A percentile compares a stretch with the other conserved stretches of the same genome.
These are phyloP conservation scores for Pachliopta kotzebuea DNA, from an alignment of 2,888 invertebrate species.

Conservation along the genomic window DNA sequence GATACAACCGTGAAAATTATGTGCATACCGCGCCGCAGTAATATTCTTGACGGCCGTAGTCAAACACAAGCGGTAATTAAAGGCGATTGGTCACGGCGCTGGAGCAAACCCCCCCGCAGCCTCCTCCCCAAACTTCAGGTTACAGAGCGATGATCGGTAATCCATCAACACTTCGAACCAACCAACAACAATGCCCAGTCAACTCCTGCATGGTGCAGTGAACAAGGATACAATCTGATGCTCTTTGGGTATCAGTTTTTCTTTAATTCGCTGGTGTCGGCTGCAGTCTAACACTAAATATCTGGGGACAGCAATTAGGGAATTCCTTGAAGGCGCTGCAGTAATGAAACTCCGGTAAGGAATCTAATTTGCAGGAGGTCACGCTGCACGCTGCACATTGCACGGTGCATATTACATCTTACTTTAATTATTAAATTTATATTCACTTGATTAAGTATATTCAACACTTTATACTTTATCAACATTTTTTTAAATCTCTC, in stretches of 20 bases:
- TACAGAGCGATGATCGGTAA: too few relatives aligned
- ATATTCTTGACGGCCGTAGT: slow-evolving; percentile 43
- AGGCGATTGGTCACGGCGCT: slow-evolving; percentile 54
- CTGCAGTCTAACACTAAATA: slow-evolving; percentile 9
- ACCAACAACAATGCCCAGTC: too few relatives aligned
- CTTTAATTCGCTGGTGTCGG: too few relatives aligned
- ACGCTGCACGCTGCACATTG: slow-evolving; percentile 27
- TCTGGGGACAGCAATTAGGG: slow-evolving; percentile 18
- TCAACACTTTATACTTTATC: too few relatives aligned
- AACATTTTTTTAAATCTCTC: too few relatives aligned
- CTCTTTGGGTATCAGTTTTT: too few relatives aligned
- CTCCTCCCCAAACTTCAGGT: too few relatives aligned
- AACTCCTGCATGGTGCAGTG: too few relatives aligned
- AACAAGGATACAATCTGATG: too few relatives aligned
- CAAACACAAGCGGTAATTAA: slow-evolving; percentile 63
- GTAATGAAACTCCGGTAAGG: slow-evolving; percentile 34
- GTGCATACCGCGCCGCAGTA: slow-evolving; percentile 47
- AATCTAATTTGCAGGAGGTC: slow-evolving; percentile 48
- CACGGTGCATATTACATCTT: neutral
- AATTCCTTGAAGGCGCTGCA: slow-evolving; percentile 23
- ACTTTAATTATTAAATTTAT: too few relatives aligned
- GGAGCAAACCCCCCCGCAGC: slow-evolving; percentile 33
- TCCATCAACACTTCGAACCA: too few relatives aligned
- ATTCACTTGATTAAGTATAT: too few relatives aligned
- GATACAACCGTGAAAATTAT: slow-evolving; percentile 59